phyloP scores from a whole-genome alignment of 1,140 invertebrate genomes.

The Calliopsis andreniformis region DNA sequence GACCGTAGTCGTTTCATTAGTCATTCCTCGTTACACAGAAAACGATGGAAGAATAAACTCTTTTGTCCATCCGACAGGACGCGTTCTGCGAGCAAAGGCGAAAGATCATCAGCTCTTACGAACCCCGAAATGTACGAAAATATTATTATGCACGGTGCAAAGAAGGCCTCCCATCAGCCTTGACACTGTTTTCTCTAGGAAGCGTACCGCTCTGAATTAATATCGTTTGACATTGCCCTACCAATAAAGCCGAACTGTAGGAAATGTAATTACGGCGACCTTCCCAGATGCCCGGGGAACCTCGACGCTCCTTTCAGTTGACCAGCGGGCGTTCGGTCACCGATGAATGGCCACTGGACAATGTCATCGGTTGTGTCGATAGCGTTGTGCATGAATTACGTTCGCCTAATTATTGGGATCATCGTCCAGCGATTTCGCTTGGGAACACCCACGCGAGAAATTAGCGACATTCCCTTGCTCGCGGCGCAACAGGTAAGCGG shows the following conservation, averaged over 20 bases:
- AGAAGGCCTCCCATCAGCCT: slow-evolving; percentile 24
- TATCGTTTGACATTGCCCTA: slow-evolving; percentile 33
- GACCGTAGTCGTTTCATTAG: too few relatives aligned
- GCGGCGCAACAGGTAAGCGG: background rate
- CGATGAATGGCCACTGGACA: slow-evolving; percentile 4
- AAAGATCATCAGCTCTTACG: too few relatives aligned
- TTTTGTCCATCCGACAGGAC: background rate
- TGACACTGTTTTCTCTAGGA: slow-evolving; percentile 51
- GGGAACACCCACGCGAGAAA: too few relatives aligned
- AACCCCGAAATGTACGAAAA: too few relatives aligned
- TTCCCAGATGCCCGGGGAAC: slow-evolving; percentile 6
- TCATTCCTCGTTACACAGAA: background rate
- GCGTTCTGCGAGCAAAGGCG: background rate
- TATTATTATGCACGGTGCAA: slow-evolving; percentile 36
- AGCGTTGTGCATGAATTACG: background rate
- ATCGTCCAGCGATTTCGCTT: background rate
- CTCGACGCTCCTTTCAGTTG: slow-evolving; percentile 1
- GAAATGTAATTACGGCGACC: slow-evolving; percentile 16
- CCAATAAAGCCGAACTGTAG: slow-evolving; percentile 23
- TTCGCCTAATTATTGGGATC: background rate
- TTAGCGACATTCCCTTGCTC: too few relatives aligned
- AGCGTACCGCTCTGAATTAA: slow-evolving; percentile 40
- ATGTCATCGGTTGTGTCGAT: background rate
- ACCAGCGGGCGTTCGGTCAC: background rate
- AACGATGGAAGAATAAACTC: background rate